A percentile compares a stretch with the other conserved stretches of the same genome.
Conservation (phyloP, 1,140 invertebrate genomes). For the Nephila pilipes region DNA sequence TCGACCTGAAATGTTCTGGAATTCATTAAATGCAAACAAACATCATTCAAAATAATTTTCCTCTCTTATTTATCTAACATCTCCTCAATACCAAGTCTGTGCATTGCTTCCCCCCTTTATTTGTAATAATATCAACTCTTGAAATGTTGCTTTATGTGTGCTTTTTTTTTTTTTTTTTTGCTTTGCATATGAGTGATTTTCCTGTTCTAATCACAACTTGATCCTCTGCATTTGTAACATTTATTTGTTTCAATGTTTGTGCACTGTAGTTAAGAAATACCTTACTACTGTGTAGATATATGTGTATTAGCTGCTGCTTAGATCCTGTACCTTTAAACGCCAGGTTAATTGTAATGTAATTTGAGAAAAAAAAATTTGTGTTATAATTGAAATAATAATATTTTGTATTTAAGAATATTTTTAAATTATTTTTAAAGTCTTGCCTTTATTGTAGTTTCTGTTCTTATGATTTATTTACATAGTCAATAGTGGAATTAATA, state of each 20-base stretch:
- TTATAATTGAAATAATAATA: too few species aligned
- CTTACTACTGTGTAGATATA: neutral
- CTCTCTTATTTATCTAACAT: neutral
- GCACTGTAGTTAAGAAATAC: neutral
- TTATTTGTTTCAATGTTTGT: neutral
- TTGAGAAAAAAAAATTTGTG: neutral
- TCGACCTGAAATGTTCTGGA: neutral
- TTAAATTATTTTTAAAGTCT: too few species aligned
- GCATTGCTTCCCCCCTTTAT: neutral
- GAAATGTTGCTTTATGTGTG: neutral
- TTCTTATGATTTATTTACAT: too few species aligned
- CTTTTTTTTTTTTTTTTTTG: neutral
- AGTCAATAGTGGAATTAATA: too few species aligned
- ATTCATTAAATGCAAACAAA: neutral
- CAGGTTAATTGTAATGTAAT: slow-evolving; percentile 7
- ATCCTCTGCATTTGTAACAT: too few species aligned
- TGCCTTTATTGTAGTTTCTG: too few species aligned
- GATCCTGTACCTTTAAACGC: neutral
- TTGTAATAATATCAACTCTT: neutral
- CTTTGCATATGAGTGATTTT: neutral
- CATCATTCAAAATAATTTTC: neutral
- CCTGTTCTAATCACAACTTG: too few species aligned
- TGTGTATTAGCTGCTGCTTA: slow-evolving; percentile 18
- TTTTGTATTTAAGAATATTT: too few species aligned
- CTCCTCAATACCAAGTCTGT: neutral